These are phyloP conservation scores for Andricus quercusramuli DNA, from an alignment of 2,888 invertebrate genomes.

Conservation along the genomic window DNA sequence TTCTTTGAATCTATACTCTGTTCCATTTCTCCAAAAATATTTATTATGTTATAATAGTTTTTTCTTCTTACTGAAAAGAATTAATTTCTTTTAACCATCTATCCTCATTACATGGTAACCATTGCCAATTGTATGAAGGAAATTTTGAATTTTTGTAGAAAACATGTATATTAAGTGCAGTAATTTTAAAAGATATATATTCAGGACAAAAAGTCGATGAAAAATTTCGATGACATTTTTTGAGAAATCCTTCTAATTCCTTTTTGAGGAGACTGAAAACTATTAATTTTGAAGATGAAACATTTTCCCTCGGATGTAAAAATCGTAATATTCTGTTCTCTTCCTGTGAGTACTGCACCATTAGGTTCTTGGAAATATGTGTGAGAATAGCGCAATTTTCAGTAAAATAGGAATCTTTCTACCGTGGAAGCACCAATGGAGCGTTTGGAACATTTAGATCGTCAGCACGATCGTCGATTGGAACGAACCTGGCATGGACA, in stretches of 20 bases:
- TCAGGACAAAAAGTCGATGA: background rate
- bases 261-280: background rate
- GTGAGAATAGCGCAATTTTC: slow-evolving; percentile 19
- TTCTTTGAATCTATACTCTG: too few species aligned
- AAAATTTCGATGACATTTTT: background rate
- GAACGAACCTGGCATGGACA: slow-evolving; percentile 18
- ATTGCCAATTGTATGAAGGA: too few species aligned
- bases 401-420: slow-evolving; percentile 20
- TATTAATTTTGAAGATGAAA: background rate
- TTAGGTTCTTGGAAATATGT: slow-evolving; percentile 5
- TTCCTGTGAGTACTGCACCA: background rate
- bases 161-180: too few species aligned
- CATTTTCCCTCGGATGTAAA: background rate
- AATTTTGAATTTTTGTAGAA: too few species aligned
- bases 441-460: slow-evolving; percentile 13
- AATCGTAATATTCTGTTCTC: background rate
- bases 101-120: too few species aligned
- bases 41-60: too few species aligned
- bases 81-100: too few species aligned
- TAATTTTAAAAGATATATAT: background rate
- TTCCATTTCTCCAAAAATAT: too few species aligned
- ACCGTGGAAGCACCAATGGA: background rate
- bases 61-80: too few species aligned
- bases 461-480: slow-evolving; percentile 33
- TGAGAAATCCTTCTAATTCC: background rate